phyloP scores from a whole-genome alignment of 2,113 vertebrate species.

The Cinclus mexicanus region DNA sequence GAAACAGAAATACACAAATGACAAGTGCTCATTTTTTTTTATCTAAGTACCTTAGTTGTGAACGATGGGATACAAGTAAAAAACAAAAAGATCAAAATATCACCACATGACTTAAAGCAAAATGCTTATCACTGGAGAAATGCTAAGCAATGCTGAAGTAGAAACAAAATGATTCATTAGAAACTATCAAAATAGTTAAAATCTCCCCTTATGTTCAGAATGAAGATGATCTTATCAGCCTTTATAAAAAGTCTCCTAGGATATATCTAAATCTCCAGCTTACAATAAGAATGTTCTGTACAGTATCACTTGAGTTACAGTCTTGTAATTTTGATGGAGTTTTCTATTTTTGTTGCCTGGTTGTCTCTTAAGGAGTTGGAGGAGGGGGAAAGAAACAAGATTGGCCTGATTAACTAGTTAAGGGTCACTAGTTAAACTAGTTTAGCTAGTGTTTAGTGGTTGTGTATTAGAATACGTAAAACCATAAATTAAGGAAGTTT shows the following conservation, averaged over 20 bases:
- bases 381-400: not conserved
- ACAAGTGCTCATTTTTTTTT: not conserved
- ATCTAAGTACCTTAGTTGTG: not conserved
- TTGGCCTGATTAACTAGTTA: not conserved
- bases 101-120: not conserved
- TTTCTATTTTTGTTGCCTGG: not conserved
- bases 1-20: not conserved
- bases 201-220: not conserved
- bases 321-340: not conserved
- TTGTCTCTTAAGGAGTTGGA: not conserved
- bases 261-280: not conserved
- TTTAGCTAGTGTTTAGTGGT: not conserved
- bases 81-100: not conserved
- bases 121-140: not conserved
- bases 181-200: not conserved
- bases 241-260: not conserved
- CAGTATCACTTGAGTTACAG: not conserved
- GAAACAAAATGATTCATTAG: not conserved
- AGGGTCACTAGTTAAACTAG: not conserved
- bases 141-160: not conserved
- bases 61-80: not conserved
- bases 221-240: not conserved
- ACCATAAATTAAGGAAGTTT: not conserved
- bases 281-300: not conserved
- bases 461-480: not conserved